These are phyloP conservation scores for Cantharis rustica DNA, from an alignment of 2,888 invertebrate species.

Conservation along the genomic window DNA sequence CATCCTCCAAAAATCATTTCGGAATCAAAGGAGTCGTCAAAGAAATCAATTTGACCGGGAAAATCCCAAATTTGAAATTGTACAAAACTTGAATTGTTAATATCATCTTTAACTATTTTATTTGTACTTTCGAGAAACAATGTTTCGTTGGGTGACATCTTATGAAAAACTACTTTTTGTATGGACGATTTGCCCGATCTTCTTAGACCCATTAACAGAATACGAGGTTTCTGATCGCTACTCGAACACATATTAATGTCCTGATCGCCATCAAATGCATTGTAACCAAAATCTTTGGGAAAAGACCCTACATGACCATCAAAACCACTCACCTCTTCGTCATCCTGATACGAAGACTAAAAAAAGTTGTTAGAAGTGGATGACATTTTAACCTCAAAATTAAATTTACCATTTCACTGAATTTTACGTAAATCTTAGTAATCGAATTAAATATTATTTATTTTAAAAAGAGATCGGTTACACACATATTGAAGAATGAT, in stretches of 20 bases:
- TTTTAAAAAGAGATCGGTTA: background rate
- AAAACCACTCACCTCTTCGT: slow-evolving; percentile 54
- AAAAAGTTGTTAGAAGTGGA: slow-evolving; percentile 10
- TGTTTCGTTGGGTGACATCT: slow-evolving; percentile 99
- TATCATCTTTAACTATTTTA: slow-evolving; percentile 97
- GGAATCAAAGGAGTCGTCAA: slow-evolving; percentile 94
- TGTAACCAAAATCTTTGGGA: slow-evolving; percentile 92
- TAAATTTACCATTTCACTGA: background rate
- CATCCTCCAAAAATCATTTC: slow-evolving; percentile 97
- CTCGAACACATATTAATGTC: slow-evolving; percentile 66
- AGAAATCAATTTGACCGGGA: slow-evolving; percentile 98
- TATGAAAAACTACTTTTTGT: slow-evolving; percentile 99
- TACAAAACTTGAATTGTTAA: slow-evolving; percentile 96
- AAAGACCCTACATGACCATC: slow-evolving; percentile 69
- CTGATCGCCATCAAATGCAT: slow-evolving; percentile 82
- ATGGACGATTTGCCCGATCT: slow-evolving; percentile 99
- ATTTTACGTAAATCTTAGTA: background rate
- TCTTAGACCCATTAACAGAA: slow-evolving; percentile 91
- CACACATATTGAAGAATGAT: background rate
- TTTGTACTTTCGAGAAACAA: slow-evolving; percentile 97
- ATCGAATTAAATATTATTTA: background rate
- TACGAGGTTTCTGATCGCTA: slow-evolving; percentile 88
- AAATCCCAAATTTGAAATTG: slow-evolving; percentile 99
- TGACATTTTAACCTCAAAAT: background rate
- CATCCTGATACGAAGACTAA: slow-evolving; percentile 54